Evolutionary conservation across 2,113 vertebrate genomes (phyloP).

Genomic region (Elaphurus davidianus): DNA sequence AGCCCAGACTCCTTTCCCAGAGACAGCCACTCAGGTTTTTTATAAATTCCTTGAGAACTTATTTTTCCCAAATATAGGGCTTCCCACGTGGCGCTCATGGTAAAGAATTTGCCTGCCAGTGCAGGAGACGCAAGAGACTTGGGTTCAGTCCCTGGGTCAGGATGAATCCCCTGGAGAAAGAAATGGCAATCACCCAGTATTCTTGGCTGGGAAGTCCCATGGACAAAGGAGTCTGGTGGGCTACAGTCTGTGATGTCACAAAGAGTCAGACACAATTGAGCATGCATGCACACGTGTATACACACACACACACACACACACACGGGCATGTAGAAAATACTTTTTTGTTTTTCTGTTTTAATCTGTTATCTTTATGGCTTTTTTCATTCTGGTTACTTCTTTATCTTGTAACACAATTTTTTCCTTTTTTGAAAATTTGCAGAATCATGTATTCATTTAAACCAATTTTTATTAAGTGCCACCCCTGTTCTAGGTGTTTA

Average conservation of each 20-base stretch:
- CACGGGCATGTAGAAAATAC: background rate
- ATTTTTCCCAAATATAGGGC: background rate
- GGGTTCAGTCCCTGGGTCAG: background rate
- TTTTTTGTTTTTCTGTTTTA: background rate
- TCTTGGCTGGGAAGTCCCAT: background rate
- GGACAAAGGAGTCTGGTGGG: background rate
- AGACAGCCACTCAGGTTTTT: background rate
- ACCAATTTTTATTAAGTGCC: background rate
- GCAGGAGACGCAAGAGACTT: background rate
- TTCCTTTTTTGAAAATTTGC: background rate
- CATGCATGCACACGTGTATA: background rate
- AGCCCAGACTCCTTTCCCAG: background rate
- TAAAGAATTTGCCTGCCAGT: background rate
- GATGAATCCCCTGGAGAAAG: background rate
- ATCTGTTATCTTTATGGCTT: background rate
- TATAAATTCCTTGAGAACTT: background rate
- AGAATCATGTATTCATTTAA: background rate
- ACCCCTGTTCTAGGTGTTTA: background rate
- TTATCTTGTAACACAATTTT: background rate
- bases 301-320: background rate
- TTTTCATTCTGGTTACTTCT: constrained; percentile 2
- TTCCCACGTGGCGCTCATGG: background rate
- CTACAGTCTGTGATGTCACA: background rate
- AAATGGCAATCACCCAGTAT: background rate
- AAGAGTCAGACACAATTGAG: background rate